Conservation (phyloP, 2,113 vertebrate species). For the Lethenteron camtschaticum region DNA sequence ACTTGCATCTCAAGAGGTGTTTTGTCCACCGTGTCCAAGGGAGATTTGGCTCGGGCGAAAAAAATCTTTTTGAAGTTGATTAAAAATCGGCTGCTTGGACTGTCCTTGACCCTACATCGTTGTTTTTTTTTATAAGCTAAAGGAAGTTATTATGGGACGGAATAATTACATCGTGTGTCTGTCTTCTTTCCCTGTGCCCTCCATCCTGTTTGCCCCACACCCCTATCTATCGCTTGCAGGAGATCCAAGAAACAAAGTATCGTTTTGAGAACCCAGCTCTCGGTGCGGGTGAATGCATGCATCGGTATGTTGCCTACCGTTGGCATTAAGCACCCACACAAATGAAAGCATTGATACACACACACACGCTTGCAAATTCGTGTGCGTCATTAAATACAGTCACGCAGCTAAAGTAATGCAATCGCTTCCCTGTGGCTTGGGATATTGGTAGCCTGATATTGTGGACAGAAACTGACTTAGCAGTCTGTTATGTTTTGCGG, state of each 20-base stretch:
- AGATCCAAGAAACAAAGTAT: constrained; percentile 78
- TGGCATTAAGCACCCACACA: background rate
- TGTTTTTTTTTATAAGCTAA: background rate
- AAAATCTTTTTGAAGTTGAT: background rate
- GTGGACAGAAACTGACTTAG: too few relatives aligned
- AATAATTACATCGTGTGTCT: constrained; percentile 4
- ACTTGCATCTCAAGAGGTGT: too few relatives aligned
- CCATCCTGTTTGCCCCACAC: too few relatives aligned
- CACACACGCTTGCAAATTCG: background rate
- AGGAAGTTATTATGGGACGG: background rate
- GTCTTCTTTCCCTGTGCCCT: constrained; percentile 9
- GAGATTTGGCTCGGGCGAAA: background rate
- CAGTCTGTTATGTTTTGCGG: too few relatives aligned
- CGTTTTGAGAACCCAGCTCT: constrained; percentile 67
- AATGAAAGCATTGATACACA: background rate
- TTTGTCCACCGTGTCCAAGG: background rate
- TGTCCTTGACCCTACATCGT: background rate
- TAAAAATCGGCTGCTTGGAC: background rate
- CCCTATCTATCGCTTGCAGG: constrained; percentile 16
- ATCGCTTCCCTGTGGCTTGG: too few relatives aligned
- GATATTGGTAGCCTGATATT: too few relatives aligned
- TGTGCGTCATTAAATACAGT: too few relatives aligned
- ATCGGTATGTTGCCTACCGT: constrained; percentile 48
- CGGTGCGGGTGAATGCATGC: constrained; percentile 68
- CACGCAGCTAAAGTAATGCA: too few relatives aligned